Evolutionary conservation across 2,797 vertebrate species (phyloP), one percentile per base, ranked within the genome.

Genomic region (Eutrigla gurnardus): DNA sequence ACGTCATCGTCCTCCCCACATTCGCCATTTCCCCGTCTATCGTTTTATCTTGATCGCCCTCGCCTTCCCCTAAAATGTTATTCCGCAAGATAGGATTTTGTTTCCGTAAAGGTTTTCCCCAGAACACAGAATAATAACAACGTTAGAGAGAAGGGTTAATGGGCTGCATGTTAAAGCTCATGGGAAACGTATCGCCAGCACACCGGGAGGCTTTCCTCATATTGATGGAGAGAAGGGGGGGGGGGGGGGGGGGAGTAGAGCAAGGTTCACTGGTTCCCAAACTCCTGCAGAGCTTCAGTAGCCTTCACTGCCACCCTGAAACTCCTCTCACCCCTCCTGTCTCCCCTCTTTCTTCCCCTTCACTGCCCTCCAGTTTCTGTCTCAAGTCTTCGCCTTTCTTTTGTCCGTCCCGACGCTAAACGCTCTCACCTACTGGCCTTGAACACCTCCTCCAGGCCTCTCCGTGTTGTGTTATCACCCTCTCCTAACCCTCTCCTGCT

Each of bases 181-280:
- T 91, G 90, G 87, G 89, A 91, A 93, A 89, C 60, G 70, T 86
- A 84, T 88, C 46, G 82, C 84, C 66, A 12, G 59, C 82, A 55
- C 78, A 47, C 90, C 90, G 73, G 92, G 89, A 92, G 89, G 88
- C 81, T 91, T 91, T 92, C 90, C 90, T 92, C 92, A 90, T 88
- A 87, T 77, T 90, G 86, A 92, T 84, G 87, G 80, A 89, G 87
- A 73, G 85, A 85, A 13, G 82, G 78, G 73, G 79, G 80, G 66
- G 73, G 46, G 36, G 72, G 18, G 65, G 74, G 82, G 33, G 57
- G 35, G 70, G 76, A 80, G 36, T 69, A 70, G 60, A 75, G 72
- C 82, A 92, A 86, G 91, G 89, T 92, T 92, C 89, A 92, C 85
- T 90, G 88, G 82, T 92, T 93, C 90, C 89, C 90, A 91, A 93